These are phyloP conservation scores for Drosophila paranaensis DNA, from an alignment of 2,888 invertebrate species.

Conservation along the genomic window DNA sequence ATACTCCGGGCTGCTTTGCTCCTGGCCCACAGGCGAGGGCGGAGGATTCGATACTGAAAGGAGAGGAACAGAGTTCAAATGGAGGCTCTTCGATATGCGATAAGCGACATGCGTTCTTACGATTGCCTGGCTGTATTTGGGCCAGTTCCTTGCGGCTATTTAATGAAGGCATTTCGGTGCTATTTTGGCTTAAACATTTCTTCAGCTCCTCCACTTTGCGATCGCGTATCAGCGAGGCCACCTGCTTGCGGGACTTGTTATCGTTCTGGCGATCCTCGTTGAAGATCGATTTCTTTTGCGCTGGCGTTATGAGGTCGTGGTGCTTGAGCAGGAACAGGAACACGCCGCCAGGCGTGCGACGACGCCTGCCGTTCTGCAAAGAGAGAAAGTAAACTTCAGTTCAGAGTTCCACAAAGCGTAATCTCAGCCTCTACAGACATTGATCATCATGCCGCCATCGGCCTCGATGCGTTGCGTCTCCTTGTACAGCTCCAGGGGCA, in stretches of 20 bases:
- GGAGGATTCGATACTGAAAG: slow-evolving; percentile 88
- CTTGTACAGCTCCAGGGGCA: slow-evolving; percentile 90
- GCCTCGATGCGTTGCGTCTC: slow-evolving; percentile 93
- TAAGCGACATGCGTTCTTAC: slow-evolving; percentile 45
- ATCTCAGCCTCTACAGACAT: slow-evolving; percentile 86
- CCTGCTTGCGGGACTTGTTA: slow-evolving; percentile 86
- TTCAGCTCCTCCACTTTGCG: slow-evolving; percentile 89
- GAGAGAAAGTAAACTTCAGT: neutral
- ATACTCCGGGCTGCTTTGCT: slow-evolving; percentile 88
- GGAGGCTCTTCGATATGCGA: neutral
- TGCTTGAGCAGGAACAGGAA: slow-evolving; percentile 92
- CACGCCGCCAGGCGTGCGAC: slow-evolving; percentile 94
- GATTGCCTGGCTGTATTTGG: slow-evolving; percentile 77
- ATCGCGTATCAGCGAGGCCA: slow-evolving; percentile 87
- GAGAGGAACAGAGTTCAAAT: neutral
- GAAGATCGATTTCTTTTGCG: slow-evolving; percentile 89
- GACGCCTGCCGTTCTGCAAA: slow-evolving; percentile 88
- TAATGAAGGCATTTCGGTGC: slow-evolving; percentile 81
- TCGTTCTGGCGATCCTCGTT: slow-evolving; percentile 87
- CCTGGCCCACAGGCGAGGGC: slow-evolving; percentile 91
- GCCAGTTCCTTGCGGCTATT: slow-evolving; percentile 76
- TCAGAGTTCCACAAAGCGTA: neutral
- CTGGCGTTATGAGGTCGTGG: slow-evolving; percentile 88
- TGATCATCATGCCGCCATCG: slow-evolving; percentile 93
- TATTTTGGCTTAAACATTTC: slow-evolving; percentile 86